phyloP scores from a whole-genome alignment of 2,888 invertebrate species.

The Tenthredo notha region DNA sequence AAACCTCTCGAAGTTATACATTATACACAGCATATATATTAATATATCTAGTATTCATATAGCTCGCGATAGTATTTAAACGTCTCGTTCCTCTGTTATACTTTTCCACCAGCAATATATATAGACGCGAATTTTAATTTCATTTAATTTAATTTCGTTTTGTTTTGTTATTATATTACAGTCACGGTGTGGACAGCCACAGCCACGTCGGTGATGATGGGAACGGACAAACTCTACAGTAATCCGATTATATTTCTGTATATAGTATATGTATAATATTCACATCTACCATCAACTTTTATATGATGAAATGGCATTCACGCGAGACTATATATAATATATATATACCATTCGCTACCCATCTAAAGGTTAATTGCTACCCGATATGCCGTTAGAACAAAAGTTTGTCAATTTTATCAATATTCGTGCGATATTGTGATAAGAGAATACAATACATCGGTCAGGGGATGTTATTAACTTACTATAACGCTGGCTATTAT shows the following conservation, averaged over 20 bases:
- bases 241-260: neutral
- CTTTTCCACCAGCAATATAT: neutral
- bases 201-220: neutral
- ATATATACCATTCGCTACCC: neutral
- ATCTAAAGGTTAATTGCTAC: conserved; percentile 40
- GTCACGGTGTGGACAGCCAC: neutral
- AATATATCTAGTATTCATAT: too few relatives aligned
- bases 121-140: neutral
- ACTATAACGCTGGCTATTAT: neutral
- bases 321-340: conserved; percentile 12
- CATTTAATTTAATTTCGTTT: neutral
- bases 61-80: neutral
- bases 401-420: neutral
- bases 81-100: neutral
- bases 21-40: neutral
- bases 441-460: neutral
- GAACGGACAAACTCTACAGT: neutral
- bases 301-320: conserved; percentile 30
- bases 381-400: neutral
- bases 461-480: neutral
- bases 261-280: neutral
- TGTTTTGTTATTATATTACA: conserved; percentile 2
- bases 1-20: neutral
- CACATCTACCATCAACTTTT: neutral
- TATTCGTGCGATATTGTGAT: neutral